Percentiles rank a stretch among this genome's conserved stretches.
phyloP scores from a whole-genome alignment of 2,113 vertebrate genomes.

The Anas platyrhynchos region DNA sequence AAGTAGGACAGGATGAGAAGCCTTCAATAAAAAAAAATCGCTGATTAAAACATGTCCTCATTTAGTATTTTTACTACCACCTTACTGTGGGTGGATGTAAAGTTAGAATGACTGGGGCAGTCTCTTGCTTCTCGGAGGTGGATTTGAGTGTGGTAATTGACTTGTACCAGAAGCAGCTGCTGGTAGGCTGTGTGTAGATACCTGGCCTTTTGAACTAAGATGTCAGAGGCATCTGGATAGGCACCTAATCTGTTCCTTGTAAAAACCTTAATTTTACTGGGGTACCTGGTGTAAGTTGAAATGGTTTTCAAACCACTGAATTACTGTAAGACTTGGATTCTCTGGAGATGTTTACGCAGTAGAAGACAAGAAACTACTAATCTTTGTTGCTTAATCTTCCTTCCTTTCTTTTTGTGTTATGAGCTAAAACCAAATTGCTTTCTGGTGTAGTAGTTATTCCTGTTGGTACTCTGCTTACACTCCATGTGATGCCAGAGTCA shows the following conservation, averaged over 20 bases:
- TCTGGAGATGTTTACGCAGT: not conserved
- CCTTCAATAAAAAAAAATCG: not conserved
- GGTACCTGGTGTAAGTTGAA: not conserved
- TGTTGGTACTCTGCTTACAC: not conserved
- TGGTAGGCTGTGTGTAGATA: not conserved
- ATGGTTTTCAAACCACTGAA: not conserved
- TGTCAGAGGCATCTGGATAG: not conserved
- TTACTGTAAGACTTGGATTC: not conserved
- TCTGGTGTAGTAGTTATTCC: not conserved
- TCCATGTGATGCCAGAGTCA: not conserved
- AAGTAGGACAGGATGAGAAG: not conserved
- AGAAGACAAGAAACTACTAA: not conserved
- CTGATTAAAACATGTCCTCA: rapidly evolving
- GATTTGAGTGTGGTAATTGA: not conserved
- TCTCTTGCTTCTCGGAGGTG: not conserved
- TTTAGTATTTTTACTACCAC: not conserved
- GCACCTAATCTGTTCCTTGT: not conserved
- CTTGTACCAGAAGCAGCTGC: not conserved
- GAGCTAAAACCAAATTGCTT: not conserved
- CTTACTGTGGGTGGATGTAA: not conserved
- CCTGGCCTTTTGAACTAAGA: not conserved
- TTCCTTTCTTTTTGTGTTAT: not conserved
- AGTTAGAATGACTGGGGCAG: not conserved
- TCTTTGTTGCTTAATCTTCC: not conserved
- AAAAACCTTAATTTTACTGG: not conserved